phyloP scores from a whole-genome alignment of 2,888 invertebrate genomes.

The Nemotelus pantherinus region DNA sequence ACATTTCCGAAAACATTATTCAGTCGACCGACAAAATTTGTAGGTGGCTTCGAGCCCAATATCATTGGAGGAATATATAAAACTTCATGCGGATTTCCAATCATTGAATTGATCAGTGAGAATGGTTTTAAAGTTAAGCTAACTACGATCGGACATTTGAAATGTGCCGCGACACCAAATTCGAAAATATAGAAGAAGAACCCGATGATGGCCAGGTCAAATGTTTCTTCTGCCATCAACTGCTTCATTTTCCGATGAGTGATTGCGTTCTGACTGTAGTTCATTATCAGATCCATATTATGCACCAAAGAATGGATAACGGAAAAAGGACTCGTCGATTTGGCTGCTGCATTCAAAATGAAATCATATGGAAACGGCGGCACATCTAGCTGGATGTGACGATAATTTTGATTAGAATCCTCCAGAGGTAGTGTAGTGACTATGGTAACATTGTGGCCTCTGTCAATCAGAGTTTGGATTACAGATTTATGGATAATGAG shows the following conservation, averaged over 20 bases:
- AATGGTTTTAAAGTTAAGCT: conserved; percentile 3
- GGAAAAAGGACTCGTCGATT: neutral
- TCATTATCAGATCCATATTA: neutral
- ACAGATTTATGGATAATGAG: conserved; percentile 61
- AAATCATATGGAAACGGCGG: conserved; percentile 3
- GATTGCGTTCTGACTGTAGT: neutral
- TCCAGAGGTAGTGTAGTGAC: conserved; percentile 56
- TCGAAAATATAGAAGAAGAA: conserved; percentile 36
- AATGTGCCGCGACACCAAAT: conserved; percentile 49
- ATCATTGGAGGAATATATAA: conserved; percentile 19
- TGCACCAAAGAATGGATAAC: neutral
- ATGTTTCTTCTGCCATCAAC: conserved; percentile 42
- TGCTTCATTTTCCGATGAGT: conserved; percentile 27
- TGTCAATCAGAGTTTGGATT: conserved; percentile 57
- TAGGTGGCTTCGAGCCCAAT: neutral
- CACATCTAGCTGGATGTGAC: conserved; percentile 33
- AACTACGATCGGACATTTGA: conserved; percentile 48
- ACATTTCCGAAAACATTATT: conserved; percentile 11
- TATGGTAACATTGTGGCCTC: conserved; percentile 62
- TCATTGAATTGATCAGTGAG: neutral
- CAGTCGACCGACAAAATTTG: conserved; percentile 33
- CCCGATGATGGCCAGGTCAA: conserved; percentile 47
- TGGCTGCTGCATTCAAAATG: neutral
- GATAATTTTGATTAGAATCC: neutral
- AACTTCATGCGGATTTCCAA: conserved; percentile 40